Evolutionary conservation across 1,140 invertebrate species (phyloP).

Genomic region (Papilio helenus): DNA sequence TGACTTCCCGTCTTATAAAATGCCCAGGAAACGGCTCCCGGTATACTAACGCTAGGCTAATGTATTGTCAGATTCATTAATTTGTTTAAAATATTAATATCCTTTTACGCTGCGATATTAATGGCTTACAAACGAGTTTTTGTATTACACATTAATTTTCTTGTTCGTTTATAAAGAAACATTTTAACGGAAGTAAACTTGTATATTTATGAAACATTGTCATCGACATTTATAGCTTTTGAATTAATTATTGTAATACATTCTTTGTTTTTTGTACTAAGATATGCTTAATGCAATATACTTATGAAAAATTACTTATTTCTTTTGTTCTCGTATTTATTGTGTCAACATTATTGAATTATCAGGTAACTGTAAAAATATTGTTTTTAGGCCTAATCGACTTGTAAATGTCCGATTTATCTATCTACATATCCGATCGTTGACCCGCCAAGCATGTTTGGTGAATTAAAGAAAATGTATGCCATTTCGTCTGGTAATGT

Average conservation of each 20-base stretch:
- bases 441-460: conserved; percentile 4
- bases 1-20: conserved; percentile 61
- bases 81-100: conserved; percentile 2
- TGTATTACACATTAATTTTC: background rate
- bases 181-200: conserved; percentile 7
- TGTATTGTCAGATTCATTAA: background rate
- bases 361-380: background rate
- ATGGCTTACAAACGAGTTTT: background rate
- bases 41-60: conserved; percentile 1
- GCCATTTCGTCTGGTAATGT: conserved; percentile 24
- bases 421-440: conserved; percentile 13
- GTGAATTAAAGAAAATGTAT: conserved; percentile 21
- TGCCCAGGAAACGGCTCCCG: conserved; percentile 59
- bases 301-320: background rate
- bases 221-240: background rate
- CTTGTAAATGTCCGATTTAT: conserved; percentile 3
- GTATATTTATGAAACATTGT: conserved; percentile 2
- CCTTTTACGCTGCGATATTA: background rate
- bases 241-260: background rate
- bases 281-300: background rate
- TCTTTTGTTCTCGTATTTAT: background rate
- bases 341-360: background rate
- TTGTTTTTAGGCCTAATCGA: conserved; percentile 10
- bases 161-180: background rate
- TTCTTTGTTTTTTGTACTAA: background rate